A percentile compares a stretch with the other conserved stretches of the same genome.
phyloP scores from a whole-genome alignment of 1,140 invertebrate genomes.

The Brachionus angularis region DNA sequence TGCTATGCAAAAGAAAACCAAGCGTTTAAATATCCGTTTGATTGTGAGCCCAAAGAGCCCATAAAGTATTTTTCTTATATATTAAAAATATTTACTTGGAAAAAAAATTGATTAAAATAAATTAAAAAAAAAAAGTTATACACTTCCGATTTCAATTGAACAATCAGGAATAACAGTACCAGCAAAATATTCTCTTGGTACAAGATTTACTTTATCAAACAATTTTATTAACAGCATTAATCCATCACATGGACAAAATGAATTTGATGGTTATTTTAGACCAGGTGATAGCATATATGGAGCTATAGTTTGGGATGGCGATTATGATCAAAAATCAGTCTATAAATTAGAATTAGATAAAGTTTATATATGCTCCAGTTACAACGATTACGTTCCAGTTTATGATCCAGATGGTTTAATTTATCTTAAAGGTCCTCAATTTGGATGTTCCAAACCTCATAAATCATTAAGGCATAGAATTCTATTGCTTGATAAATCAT shows the following conservation, averaged over 20 bases:
- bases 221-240: slow-evolving; percentile 55
- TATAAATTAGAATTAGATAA: slow-evolving; percentile 58
- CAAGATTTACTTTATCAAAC: slow-evolving; percentile 59
- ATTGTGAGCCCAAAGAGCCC: slow-evolving; percentile 17
- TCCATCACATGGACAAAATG: slow-evolving; percentile 48
- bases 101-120: slow-evolving; percentile 52
- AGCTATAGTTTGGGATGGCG: slow-evolving; percentile 59
- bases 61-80: slow-evolving; percentile 50
- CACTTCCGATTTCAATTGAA: slow-evolving; percentile 59
- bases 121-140: slow-evolving; percentile 47
- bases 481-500: slow-evolving; percentile 54
- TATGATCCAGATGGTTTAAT: slow-evolving; percentile 60
- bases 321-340: slow-evolving; percentile 57
- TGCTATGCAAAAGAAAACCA: slow-evolving; percentile 55
- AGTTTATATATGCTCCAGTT: slow-evolving; percentile 59
- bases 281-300: slow-evolving; percentile 59
- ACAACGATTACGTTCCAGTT: slow-evolving; percentile 58
- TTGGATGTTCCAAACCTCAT: slow-evolving; percentile 59
- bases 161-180: slow-evolving; percentile 59
- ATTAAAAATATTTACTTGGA: slow-evolving; percentile 51
- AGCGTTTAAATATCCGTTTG: slow-evolving; percentile 46
- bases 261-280: slow-evolving; percentile 50
- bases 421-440: slow-evolving; percentile 59
- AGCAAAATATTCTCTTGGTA: slow-evolving; percentile 59
- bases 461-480: slow-evolving; percentile 57